Conservation (phyloP, 2,888 invertebrate species). For the Hyposoter didymator region DNA sequence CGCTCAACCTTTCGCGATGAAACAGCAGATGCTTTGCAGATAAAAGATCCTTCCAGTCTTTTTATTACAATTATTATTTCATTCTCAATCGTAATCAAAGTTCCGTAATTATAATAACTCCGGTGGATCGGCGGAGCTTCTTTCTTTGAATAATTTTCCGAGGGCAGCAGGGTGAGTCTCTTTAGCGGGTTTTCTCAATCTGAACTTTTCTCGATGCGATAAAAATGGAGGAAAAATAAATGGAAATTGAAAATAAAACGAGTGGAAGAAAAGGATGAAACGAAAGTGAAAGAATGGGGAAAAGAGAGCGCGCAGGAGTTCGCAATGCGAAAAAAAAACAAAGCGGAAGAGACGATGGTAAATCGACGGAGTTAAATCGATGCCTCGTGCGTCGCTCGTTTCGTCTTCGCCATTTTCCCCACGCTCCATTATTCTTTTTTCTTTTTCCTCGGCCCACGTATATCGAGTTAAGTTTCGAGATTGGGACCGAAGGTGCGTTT, state of each 20-base stretch:
- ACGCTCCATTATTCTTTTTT: slow-evolving; percentile 7
- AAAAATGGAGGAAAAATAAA: slow-evolving; percentile 8
- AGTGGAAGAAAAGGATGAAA: not conserved
- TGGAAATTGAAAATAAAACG: slow-evolving; percentile 23
- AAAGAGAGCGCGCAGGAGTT: not conserved
- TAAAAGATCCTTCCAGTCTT: not conserved
- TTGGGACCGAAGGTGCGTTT: slow-evolving; percentile 60
- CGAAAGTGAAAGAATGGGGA: slow-evolving; percentile 23
- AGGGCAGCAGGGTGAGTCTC: slow-evolving; percentile 22
- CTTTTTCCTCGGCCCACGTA: slow-evolving; percentile 21
- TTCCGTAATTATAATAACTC: slow-evolving; percentile 58
- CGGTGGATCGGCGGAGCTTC: not conserved
- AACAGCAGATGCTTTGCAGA: slow-evolving; percentile 4
- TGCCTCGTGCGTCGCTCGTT: slow-evolving; percentile 55
- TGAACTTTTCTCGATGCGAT: slow-evolving; percentile 39
- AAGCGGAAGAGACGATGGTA: slow-evolving; percentile 42
- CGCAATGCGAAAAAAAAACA: slow-evolving; percentile 48
- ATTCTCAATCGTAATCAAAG: slow-evolving; percentile 45
- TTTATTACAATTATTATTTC: slow-evolving; percentile 37
- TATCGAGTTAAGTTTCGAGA: slow-evolving; percentile 63
- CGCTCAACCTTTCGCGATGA: slow-evolving; percentile 8
- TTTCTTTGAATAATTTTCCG: slow-evolving; percentile 51
- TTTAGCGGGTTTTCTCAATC: slow-evolving; percentile 36
- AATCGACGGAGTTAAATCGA: slow-evolving; percentile 67
- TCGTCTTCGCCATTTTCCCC: not conserved